Conservation (phyloP, 1,140 invertebrate species). For the Aphelinus certus region DNA sequence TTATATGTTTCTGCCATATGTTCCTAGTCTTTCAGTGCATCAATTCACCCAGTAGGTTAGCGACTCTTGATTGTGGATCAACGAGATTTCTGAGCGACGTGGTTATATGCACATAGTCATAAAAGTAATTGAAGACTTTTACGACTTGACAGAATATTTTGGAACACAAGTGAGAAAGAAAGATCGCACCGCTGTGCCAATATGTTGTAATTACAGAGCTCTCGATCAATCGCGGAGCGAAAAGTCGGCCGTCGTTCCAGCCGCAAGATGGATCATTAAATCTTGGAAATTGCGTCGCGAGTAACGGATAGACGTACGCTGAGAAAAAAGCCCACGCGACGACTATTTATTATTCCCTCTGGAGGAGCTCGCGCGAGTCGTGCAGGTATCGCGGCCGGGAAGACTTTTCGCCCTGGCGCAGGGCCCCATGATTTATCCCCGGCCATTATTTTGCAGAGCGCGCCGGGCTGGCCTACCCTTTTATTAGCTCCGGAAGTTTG, state of each 20-base stretch:
- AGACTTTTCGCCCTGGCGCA: slow-evolving; percentile 23
- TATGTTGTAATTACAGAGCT: not conserved
- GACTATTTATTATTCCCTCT: slow-evolving; percentile 36
- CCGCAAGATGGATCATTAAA: slow-evolving; percentile 5
- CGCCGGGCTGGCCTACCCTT: slow-evolving; percentile 11
- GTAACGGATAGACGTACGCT: not conserved
- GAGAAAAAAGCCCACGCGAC: not conserved
- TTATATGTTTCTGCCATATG: no score
- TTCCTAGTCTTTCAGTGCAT: no score
- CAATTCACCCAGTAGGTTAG: no score
- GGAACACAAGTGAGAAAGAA: no score
- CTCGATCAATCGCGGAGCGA: not conserved
- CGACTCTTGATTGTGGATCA: no score
- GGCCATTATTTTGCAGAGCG: slow-evolving; percentile 30
- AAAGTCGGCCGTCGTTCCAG: no score
- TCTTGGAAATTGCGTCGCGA: not conserved
- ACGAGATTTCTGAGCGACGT: no score
- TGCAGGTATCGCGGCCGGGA: slow-evolving; percentile 11
- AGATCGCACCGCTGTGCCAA: no score
- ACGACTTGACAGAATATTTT: no score
- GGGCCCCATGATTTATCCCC: slow-evolving; percentile 33
- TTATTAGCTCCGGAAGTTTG: slow-evolving; percentile 42
- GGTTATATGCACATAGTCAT: no score
- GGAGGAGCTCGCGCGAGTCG: not conserved
- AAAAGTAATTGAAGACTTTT: no score